phyloP scores from a whole-genome alignment of 2,797 vertebrate species.

The Oreochromis grahami region DNA sequence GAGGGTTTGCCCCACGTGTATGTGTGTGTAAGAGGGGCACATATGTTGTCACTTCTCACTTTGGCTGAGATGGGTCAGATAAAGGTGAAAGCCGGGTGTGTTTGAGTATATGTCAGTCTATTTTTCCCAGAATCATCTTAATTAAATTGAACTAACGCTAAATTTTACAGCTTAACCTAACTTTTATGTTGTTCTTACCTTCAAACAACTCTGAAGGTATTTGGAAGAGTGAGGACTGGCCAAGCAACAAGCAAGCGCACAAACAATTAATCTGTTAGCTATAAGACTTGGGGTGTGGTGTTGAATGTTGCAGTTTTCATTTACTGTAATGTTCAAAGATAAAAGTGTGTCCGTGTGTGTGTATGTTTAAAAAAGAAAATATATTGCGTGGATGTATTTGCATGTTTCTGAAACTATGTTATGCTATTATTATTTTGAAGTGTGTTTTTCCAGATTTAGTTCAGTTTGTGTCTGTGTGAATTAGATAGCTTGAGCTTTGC shows the following conservation, averaged over 20 bases:
- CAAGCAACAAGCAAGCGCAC: neutral
- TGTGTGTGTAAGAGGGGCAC: neutral
- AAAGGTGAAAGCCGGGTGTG: neutral
- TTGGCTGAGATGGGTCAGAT: neutral
- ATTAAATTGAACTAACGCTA: neutral
- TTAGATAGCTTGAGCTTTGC: conserved; percentile 19
- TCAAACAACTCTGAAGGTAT: neutral
- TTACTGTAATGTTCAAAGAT: neutral
- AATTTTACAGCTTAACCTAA: neutral
- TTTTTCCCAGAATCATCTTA: neutral
- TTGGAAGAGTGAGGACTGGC: neutral
- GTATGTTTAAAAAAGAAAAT: neutral
- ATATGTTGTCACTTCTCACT: conserved; percentile 13
- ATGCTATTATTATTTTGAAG: neutral
- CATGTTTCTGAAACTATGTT: neutral
- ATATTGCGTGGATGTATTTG: neutral
- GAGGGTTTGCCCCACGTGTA: neutral
- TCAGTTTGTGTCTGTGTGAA: neutral
- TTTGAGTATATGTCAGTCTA: neutral
- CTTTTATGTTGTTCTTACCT: neutral
- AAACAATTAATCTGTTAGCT: neutral
- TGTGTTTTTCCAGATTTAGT: neutral
- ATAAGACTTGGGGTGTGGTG: neutral
- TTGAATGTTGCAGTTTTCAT: neutral
- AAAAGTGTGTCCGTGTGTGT: neutral